Conservation (phyloP, 2,113 vertebrate genomes). For the Microcebus griseorufus region DNA sequence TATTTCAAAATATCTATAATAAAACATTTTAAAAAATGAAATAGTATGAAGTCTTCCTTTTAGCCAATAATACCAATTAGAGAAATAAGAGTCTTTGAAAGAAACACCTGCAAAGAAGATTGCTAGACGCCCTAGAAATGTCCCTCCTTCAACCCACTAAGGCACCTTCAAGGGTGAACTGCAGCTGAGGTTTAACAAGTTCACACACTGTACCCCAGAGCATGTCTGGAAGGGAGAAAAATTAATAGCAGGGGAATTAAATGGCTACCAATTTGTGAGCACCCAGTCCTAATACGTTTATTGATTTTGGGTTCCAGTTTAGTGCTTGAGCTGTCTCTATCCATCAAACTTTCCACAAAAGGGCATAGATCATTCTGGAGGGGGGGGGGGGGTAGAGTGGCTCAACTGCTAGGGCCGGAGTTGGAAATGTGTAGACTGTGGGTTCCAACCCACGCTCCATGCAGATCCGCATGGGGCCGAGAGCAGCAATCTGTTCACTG, state of each 20-base stretch:
- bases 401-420: background rate
- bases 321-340: constrained; percentile 70
- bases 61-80: background rate
- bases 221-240: constrained; percentile 33
- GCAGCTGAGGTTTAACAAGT: background rate
- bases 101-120: background rate
- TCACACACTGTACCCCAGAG: background rate
- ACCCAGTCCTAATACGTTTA: constrained; percentile 64
- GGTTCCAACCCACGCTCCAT: background rate
- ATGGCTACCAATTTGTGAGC: constrained; percentile 80
- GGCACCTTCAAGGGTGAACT: constrained; percentile 11
- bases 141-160: background rate
- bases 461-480: background rate
- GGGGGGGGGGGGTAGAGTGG: no score
- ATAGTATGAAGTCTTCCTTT: background rate
- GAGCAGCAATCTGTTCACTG: background rate
- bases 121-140: background rate
- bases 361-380: constrained; percentile 37
- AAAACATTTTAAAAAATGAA: background rate
- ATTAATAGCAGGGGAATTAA: constrained; percentile 74
- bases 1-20: background rate
- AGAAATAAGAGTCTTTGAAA: background rate
- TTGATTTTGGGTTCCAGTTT: constrained; percentile 79
- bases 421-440: background rate
- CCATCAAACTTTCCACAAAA: constrained; percentile 65